Evolutionary conservation across 2,888 invertebrate species (phyloP).

Genomic region (Cryptosula pallasiana): DNA sequence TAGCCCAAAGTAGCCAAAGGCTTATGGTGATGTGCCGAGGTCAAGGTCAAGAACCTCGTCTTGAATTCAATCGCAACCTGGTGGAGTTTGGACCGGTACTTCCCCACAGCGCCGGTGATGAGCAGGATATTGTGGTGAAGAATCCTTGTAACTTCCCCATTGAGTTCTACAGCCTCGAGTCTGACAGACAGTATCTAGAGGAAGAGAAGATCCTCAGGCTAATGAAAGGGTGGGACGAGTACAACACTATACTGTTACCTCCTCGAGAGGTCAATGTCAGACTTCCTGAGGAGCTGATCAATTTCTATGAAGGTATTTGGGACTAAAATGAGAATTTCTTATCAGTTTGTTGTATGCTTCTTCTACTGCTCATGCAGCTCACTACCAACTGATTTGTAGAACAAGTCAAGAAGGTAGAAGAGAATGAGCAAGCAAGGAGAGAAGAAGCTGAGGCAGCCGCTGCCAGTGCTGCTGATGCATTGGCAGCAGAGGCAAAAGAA

Average conservation of each 20-base stretch:
- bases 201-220: constrained; percentile 53
- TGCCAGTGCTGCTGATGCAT: constrained; percentile 39
- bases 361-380: too few species aligned
- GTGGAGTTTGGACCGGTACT: constrained; percentile 63
- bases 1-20: constrained; percentile 51
- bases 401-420: constrained; percentile 48
- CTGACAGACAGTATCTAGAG: constrained; percentile 57
- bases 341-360: too few species aligned
- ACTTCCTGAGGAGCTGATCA: constrained; percentile 49
- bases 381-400: too few species aligned
- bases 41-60: constrained; percentile 50
- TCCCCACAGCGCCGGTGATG: constrained; percentile 62
- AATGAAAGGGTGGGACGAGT: constrained; percentile 53
- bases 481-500: constrained; percentile 25
- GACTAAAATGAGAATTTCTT: background rate
- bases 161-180: constrained; percentile 66
- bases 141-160: constrained; percentile 65
- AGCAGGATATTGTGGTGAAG: constrained; percentile 60
- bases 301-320: constrained; percentile 48
- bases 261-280: constrained; percentile 49
- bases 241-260: constrained; percentile 51
- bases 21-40: constrained; percentile 49
- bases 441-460: constrained; percentile 37
- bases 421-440: constrained; percentile 35
- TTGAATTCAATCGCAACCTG: constrained; percentile 49